Conservation (phyloP, 2,888 invertebrate species). For the Drosophila macrospina region DNA sequence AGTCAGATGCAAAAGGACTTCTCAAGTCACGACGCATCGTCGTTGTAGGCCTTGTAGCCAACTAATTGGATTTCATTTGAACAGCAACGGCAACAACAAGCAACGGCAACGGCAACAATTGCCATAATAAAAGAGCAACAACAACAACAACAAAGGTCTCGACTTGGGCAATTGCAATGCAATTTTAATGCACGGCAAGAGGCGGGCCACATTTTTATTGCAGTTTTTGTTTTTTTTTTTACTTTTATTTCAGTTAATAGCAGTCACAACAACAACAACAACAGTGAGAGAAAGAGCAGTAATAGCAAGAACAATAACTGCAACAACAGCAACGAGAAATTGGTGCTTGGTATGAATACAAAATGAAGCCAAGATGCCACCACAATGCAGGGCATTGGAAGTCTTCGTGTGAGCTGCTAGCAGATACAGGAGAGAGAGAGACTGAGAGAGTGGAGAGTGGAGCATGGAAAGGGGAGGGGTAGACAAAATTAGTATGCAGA, state of each 20-base stretch:
- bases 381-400: constrained; percentile 60
- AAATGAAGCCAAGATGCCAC: constrained; percentile 78
- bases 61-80: constrained; percentile 81
- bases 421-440: too few relatives aligned
- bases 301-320: constrained; percentile 47
- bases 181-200: constrained; percentile 82
- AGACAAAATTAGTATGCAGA: constrained; percentile 76
- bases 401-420: constrained; percentile 3
- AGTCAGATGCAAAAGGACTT: constrained; percentile 54
- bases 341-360: constrained; percentile 84
- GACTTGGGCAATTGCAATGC: constrained; percentile 78
- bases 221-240: constrained; percentile 68
- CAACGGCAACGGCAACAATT: constrained; percentile 53
- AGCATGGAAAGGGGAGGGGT: neutral
- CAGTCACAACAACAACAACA: constrained; percentile 49
- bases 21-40: constrained; percentile 65
- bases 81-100: constrained; percentile 38
- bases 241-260: constrained; percentile 79
- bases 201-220: constrained; percentile 76
- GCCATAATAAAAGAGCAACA: constrained; percentile 67
- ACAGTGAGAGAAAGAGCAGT: constrained; percentile 2
- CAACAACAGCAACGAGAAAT: constrained; percentile 68
- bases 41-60: constrained; percentile 72
- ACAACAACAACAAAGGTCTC: constrained; percentile 50
- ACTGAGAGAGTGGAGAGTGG: neutral